A percentile compares a stretch with the other conserved stretches of the same genome.
phyloP scores from a whole-genome alignment of 2,888 invertebrate species.

The Holacanthella duospinosa region DNA sequence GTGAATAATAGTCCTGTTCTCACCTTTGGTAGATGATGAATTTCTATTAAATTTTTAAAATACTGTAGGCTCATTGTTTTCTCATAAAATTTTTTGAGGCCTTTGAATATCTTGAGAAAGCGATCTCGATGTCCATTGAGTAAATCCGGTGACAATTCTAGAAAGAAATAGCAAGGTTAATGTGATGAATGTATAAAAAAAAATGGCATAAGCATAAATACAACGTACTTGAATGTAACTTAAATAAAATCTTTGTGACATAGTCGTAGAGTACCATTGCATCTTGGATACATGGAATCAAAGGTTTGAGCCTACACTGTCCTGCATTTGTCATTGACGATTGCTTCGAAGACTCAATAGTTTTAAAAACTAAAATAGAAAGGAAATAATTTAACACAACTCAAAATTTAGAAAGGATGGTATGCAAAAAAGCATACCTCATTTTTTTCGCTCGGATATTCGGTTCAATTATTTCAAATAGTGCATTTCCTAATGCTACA shows the following conservation, averaged over 20 bases:
- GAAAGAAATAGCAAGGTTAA: conserved; percentile 13
- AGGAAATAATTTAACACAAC: not conserved
- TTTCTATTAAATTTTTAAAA: conserved; percentile 87
- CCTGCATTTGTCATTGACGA: conserved; percentile 96
- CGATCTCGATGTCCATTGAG: conserved; percentile 78
- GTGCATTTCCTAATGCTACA: no score
- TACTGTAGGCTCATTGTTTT: conserved; percentile 90
- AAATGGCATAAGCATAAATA: not conserved
- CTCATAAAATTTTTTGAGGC: conserved; percentile 82
- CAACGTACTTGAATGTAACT: conserved; percentile 63
- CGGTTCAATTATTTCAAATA: no score
- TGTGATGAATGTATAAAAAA: not conserved
- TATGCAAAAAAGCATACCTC: no score
- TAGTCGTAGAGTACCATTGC: conserved; percentile 94
- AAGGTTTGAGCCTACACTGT: conserved; percentile 88
- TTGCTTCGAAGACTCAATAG: conserved; percentile 81
- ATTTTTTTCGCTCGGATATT: no score
- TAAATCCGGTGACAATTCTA: conserved; percentile 75
- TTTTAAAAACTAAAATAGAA: conserved; percentile 67
- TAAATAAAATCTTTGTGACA: conserved; percentile 89
- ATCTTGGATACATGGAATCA: conserved; percentile 91
- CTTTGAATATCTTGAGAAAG: conserved; percentile 79
- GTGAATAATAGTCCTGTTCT: not conserved
- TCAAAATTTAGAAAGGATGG: not conserved
- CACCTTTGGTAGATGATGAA: conserved; percentile 82